Conservation (phyloP, 2,888 invertebrate genomes). For the Torymus tubicola region DNA sequence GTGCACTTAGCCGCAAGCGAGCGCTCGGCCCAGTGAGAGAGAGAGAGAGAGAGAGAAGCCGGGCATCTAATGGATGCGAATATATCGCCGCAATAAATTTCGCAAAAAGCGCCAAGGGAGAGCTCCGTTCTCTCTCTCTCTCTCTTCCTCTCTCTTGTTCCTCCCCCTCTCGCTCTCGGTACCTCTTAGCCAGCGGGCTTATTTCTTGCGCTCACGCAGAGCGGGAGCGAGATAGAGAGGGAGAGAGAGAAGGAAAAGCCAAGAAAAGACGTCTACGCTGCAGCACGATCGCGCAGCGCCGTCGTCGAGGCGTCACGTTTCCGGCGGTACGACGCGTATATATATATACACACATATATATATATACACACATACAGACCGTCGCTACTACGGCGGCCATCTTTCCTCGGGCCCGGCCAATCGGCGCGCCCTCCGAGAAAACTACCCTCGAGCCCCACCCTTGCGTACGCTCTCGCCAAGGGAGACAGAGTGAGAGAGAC, state of each 20-base stretch:
- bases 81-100: constrained; percentile 76
- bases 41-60: constrained; percentile 61
- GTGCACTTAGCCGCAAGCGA: constrained; percentile 61
- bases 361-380: not conserved
- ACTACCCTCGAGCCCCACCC: constrained; percentile 72
- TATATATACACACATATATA: not conserved
- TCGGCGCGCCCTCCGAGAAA: constrained; percentile 64
- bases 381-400: constrained; percentile 73
- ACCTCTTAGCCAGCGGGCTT: constrained; percentile 62
- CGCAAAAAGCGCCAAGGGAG: constrained; percentile 70
- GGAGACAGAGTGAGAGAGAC: constrained; percentile 2
- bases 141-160: constrained; percentile 54
- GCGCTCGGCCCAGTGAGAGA: constrained; percentile 55
- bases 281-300: constrained; percentile 24
- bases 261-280: constrained; percentile 64
- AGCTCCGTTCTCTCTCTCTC: constrained; percentile 43
- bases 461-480: constrained; percentile 28
- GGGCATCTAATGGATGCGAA: constrained; percentile 76
- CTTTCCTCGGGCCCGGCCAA: constrained; percentile 69
- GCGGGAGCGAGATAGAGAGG: constrained; percentile 6
- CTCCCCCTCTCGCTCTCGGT: constrained; percentile 36
- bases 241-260: constrained; percentile 56
- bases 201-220: constrained; percentile 59
- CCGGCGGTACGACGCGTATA: constrained; percentile 59
- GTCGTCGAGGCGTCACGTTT: constrained; percentile 70